Conservation (phyloP, 2,113 vertebrate genomes). For the Protobothrops mucrosquamatus region DNA sequence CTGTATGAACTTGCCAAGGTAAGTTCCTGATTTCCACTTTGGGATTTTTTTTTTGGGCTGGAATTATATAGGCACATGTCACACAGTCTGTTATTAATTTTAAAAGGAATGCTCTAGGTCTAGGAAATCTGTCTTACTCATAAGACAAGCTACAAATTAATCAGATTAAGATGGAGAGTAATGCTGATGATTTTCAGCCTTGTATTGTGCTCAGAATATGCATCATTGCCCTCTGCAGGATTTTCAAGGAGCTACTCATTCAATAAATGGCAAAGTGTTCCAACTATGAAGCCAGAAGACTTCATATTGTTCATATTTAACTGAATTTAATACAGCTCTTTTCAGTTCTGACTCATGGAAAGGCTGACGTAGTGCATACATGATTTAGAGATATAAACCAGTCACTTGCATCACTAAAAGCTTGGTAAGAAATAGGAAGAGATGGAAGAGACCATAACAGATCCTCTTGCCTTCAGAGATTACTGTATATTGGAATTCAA, state of each 20-base stretch:
- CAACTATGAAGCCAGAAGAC: no score
- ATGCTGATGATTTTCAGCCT: neutral
- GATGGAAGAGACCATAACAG: neutral
- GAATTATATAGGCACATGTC: neutral
- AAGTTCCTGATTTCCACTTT: neutral
- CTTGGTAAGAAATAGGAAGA: neutral
- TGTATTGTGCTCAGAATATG: neutral
- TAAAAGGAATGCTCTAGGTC: neutral
- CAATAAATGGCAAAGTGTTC: neutral
- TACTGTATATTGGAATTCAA: neutral
- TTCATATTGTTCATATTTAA: neutral
- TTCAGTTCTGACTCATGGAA: neutral
- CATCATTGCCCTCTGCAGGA: constrained; percentile 43
- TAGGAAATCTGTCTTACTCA: neutral
- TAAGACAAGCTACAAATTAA: constrained; percentile 7
- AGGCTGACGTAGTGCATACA: neutral
- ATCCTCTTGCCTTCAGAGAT: neutral
- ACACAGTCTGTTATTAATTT: neutral
- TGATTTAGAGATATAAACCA: neutral
- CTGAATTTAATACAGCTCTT: neutral
- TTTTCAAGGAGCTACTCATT: neutral
- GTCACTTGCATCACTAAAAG: neutral
- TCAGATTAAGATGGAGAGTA: neutral
- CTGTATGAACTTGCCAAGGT: accelerated
- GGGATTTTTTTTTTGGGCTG: neutral